Evolutionary conservation across 2,113 vertebrate species (phyloP).

Genomic region (Melanotaenia duboulayi): DNA sequence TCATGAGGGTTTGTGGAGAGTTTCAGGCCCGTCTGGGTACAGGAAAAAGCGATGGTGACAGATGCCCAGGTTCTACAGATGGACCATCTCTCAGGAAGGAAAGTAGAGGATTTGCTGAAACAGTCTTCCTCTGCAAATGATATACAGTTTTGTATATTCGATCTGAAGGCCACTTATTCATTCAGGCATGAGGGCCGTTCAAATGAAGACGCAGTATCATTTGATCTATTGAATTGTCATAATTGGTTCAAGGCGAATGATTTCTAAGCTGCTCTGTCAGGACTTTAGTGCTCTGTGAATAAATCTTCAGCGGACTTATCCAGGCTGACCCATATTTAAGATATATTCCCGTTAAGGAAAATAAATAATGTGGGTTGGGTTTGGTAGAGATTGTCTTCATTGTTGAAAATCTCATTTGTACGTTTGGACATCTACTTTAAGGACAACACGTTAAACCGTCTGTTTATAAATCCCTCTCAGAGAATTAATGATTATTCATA

Average conservation of each 20-base stretch:
- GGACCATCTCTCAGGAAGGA: slow-evolving; percentile 36
- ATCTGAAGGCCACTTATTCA: slow-evolving; percentile 58
- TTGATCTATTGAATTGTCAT: slow-evolving; percentile 49
- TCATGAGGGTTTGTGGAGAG: slow-evolving; percentile 77
- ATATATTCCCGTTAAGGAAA: too few relatives aligned
- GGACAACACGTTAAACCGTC: too few relatives aligned
- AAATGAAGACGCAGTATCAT: slow-evolving; percentile 55
- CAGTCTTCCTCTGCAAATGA: slow-evolving; percentile 54
- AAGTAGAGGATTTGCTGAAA: slow-evolving; percentile 47
- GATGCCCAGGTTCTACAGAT: slow-evolving; percentile 45
- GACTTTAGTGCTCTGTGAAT: slow-evolving; percentile 10
- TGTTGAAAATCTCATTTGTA: too few relatives aligned
- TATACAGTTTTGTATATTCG: slow-evolving; percentile 22
- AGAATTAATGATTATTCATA: too few relatives aligned
- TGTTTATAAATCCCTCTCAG: too few relatives aligned
- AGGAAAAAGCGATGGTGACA: slow-evolving; percentile 59
- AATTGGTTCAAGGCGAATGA: slow-evolving; percentile 46
- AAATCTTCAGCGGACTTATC: too few relatives aligned
- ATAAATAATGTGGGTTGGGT: too few relatives aligned
- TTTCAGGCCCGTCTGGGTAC: slow-evolving; percentile 64
- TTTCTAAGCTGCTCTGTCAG: slow-evolving; percentile 23
- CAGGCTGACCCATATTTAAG: too few relatives aligned
- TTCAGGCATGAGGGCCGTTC: slow-evolving; percentile 25
- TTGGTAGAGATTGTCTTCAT: too few relatives aligned
- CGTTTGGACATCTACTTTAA: too few relatives aligned